A percentile compares a stretch with the other conserved stretches of the same genome.
Conservation (phyloP, 2,888 invertebrate genomes). For the Linnaemya vulpina region DNA sequence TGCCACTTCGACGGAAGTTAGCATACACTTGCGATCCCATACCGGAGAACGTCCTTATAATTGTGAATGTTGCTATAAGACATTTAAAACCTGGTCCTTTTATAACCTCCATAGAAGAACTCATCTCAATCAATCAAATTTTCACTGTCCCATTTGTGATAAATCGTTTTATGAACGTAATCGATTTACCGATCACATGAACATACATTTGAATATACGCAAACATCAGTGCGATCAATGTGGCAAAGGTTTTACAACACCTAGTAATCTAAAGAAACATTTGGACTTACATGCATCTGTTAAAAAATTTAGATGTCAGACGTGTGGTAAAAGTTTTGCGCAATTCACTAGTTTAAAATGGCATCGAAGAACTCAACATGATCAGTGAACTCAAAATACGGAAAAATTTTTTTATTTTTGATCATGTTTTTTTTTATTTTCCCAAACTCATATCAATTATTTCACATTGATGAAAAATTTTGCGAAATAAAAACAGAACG, state of each 20-base stretch:
- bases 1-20: constrained; percentile 79
- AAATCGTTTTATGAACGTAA: constrained; percentile 80
- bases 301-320: constrained; percentile 78
- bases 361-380: constrained; percentile 73
- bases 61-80: constrained; percentile 78
- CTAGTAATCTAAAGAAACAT: constrained; percentile 79
- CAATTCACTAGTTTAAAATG: constrained; percentile 79
- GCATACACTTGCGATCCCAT: constrained; percentile 78
- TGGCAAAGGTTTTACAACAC: constrained; percentile 78
- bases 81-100: constrained; percentile 80
- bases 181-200: constrained; percentile 80
- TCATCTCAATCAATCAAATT: constrained; percentile 78
- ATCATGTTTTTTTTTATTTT: too few relatives aligned
- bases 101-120: constrained; percentile 78
- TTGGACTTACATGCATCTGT: constrained; percentile 77
- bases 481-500: too few relatives aligned
- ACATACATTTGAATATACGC: constrained; percentile 79
- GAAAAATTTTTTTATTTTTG: too few relatives aligned
- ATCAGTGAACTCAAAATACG: constrained; percentile 14
- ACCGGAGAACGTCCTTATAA: constrained; percentile 79
- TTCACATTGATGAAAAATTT: too few relatives aligned
- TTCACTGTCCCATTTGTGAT: constrained; percentile 79
- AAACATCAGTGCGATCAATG: constrained; percentile 79
- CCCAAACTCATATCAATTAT: too few relatives aligned
- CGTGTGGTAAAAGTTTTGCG: constrained; percentile 77